Conservation (phyloP, 2,797 vertebrate genomes). For the Nasua narica region DNA sequence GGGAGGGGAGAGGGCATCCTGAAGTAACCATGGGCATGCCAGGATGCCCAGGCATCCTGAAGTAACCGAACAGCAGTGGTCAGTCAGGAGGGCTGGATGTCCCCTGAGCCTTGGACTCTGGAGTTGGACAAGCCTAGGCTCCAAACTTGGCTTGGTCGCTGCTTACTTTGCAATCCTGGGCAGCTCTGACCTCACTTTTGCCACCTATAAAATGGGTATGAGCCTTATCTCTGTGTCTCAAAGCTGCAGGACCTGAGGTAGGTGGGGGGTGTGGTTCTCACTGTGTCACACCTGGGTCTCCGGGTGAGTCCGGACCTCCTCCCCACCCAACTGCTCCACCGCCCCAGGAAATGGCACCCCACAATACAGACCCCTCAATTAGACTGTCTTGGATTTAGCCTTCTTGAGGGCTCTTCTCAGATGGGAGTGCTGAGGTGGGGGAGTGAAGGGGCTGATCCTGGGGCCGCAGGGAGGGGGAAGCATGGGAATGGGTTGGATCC, state of each 20-base stretch:
- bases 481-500: neutral
- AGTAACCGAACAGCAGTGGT: neutral
- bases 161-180: neutral
- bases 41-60: neutral
- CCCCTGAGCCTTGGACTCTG: neutral
- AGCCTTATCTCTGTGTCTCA: neutral
- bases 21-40: too few species aligned
- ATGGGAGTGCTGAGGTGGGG: neutral
- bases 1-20: neutral
- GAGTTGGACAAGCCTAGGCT: neutral
- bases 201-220: neutral
- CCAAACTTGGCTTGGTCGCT: neutral
- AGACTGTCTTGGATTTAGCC: neutral
- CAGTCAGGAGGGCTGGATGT: neutral
- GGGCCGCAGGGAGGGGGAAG: neutral
- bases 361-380: neutral
- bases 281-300: neutral
- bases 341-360: neutral
- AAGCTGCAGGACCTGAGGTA: neutral
- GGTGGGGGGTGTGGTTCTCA: neutral
- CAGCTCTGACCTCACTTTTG: neutral
- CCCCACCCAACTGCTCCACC: neutral
- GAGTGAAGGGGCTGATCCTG: neutral
- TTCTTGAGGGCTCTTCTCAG: neutral
- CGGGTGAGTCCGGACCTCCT: neutral